Evolutionary conservation across 1,140 invertebrate species (phyloP), one percentile per base, ranked within the genome.

Genomic region (Bombus turneri): DNA sequence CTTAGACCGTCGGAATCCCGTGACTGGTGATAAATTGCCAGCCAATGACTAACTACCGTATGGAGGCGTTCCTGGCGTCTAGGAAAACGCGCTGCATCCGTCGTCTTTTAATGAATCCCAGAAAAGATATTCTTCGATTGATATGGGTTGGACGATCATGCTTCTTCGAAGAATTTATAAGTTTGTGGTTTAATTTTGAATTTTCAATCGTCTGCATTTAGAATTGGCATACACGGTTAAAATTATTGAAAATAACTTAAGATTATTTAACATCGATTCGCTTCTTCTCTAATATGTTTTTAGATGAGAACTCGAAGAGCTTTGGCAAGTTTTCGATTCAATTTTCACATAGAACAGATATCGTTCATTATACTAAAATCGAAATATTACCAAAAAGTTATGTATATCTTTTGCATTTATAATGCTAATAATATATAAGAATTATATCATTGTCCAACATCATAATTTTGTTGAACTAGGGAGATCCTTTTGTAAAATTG

Each of bases 41-140:
- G 83, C 93, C 93, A 90, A 94, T 93, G 93, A 94, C 94, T 94
- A 94, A 94, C 91, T 93, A 93, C 93, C 92, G 92, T 91, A 93
- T 91, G 90, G 87, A 92, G 92, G 91, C 92, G 92, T 92, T 91
- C 79, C 76, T 91, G 31, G 83, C 83, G 85, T 91, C 89, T 89
- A 81, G 41, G 78, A 90, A 82, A 92, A 90, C 90, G 91, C 86
- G 85, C 4, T 81, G 77, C 85, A 84, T 81, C 85, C 81, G 77
- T 84, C 78, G 85, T 84, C 77, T 85, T 91, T 88, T 92, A 91
- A 91, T 86, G 83, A 89, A 73, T 78, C 87, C 82, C n/a, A 43
- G 28, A 66, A 88, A 88, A 78, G 74, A 73, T 85, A 41, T 39
- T 34, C 37, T 10, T 59, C 43, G 66, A 71, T 74, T 57, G 53